These are phyloP conservation scores for Pituophis catenifer DNA, from an alignment of 2,113 vertebrate genomes.

Conservation along the genomic window DNA sequence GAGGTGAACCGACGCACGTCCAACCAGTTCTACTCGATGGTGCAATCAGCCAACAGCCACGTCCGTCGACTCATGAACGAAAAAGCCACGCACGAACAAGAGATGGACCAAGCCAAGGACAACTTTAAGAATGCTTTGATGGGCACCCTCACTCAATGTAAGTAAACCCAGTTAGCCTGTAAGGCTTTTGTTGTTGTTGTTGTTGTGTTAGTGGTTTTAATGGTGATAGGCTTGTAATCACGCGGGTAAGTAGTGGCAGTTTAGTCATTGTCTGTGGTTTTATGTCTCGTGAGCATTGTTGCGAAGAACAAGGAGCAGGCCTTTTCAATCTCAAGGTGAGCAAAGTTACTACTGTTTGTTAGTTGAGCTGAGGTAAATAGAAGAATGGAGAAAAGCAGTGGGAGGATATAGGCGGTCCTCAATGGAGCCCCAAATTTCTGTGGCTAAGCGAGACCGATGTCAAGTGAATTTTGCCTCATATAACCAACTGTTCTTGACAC, in stretches of 20 bases:
- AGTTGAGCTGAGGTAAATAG: slow-evolving; percentile 13
- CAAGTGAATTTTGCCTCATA: background rate
- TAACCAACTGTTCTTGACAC: background rate
- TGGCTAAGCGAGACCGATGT: background rate
- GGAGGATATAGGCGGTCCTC: background rate
- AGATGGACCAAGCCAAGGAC: slow-evolving; percentile 87
- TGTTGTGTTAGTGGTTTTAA: slow-evolving; percentile 50
- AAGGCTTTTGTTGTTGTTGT: background rate
- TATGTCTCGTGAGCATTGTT: slow-evolving; percentile 66
- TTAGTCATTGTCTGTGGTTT: slow-evolving; percentile 67
- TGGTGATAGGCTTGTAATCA: slow-evolving; percentile 55
- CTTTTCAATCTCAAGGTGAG: slow-evolving; percentile 77
- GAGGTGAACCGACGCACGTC: slow-evolving; percentile 85
- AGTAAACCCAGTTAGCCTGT: slow-evolving; percentile 67
- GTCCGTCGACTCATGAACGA: slow-evolving; percentile 85
- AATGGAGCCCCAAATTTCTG: background rate
- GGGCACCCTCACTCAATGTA: slow-evolving; percentile 88
- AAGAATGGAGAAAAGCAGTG: slow-evolving; percentile 17
- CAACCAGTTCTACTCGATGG: slow-evolving; percentile 91
- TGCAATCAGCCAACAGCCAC: slow-evolving; percentile 87
- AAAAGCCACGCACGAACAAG: slow-evolving; percentile 84
- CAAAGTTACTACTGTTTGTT: slow-evolving; percentile 64
- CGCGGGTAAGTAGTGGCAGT: slow-evolving; percentile 77
- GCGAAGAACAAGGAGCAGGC: slow-evolving; percentile 71
- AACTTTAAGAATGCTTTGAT: slow-evolving; percentile 84